Conservation (phyloP, 2,797 vertebrate species). For the Antennarius maculatus region DNA sequence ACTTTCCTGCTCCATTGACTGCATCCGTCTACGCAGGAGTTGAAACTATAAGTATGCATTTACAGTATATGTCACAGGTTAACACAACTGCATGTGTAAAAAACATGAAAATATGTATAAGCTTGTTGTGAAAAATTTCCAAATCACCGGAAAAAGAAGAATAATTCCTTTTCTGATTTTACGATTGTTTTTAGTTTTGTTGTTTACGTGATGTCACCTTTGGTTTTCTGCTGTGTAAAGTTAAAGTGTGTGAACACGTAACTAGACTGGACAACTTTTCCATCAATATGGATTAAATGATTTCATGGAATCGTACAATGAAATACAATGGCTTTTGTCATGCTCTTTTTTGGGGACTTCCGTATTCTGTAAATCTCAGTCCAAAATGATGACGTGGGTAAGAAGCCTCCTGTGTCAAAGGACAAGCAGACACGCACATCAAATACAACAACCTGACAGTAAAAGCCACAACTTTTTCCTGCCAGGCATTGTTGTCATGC, state of each 20-base stretch:
- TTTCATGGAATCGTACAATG: slow-evolving; percentile 69
- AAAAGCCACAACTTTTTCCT: slow-evolving; percentile 67
- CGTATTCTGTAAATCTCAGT: slow-evolving; percentile 63
- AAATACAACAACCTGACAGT: slow-evolving; percentile 51
- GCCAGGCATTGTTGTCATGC: slow-evolving; percentile 65
- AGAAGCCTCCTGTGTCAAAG: slow-evolving; percentile 55
- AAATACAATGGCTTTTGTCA: slow-evolving; percentile 52
- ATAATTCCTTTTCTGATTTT: background rate
- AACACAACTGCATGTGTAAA: background rate
- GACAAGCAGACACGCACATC: slow-evolving; percentile 25
- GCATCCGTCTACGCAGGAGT: slow-evolving; percentile 19
- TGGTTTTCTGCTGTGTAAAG: background rate
- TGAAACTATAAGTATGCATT: background rate
- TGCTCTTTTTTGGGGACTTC: slow-evolving; percentile 35
- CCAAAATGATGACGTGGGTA: slow-evolving; percentile 66
- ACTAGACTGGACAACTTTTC: background rate
- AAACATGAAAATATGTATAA: background rate
- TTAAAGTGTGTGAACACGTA: background rate
- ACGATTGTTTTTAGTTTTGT: background rate
- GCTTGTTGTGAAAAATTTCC: background rate
- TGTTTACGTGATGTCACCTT: background rate
- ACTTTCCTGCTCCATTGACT: background rate
- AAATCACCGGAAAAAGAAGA: background rate
- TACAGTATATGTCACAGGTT: background rate
- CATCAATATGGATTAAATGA: slow-evolving; percentile 47